Percentiles rank a stretch among this genome's conserved stretches.
phyloP scores from a whole-genome alignment of 2,113 vertebrate species.

The Todiramphus saurophagus region DNA sequence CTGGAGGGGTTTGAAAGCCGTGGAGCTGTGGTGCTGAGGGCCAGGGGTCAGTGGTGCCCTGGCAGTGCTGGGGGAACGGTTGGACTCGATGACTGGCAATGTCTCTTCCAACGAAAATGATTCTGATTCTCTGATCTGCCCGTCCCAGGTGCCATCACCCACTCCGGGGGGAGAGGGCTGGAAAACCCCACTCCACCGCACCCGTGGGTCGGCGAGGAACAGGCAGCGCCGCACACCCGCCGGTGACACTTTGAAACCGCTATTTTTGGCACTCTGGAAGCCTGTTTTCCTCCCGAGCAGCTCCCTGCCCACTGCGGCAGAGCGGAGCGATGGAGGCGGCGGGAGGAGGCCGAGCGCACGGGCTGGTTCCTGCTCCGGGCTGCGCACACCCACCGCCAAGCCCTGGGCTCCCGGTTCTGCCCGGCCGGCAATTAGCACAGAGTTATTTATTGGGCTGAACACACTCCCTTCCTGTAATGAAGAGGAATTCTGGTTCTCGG shows the following conservation, averaged over 20 bases:
- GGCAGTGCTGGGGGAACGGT: too few species aligned
- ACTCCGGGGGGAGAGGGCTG: accelerated
- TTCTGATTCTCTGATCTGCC: not conserved
- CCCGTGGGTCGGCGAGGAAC: accelerated
- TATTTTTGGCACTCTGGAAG: not conserved
- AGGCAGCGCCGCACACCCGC: accelerated
- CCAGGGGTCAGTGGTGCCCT: too few species aligned
- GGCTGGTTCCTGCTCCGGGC: not conserved
- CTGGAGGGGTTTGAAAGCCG: not conserved
- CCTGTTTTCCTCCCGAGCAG: not conserved
- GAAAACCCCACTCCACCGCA: accelerated
- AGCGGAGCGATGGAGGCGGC: not conserved
- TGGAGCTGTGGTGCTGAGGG: too few species aligned
- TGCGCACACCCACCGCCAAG: not conserved
- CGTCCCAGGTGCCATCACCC: not conserved
- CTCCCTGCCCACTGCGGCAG: accelerated
- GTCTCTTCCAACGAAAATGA: not conserved
- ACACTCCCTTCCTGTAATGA: constrained; percentile 17
- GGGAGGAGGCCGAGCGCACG: accelerated
- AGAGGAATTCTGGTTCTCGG: constrained; percentile 17
- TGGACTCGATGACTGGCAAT: not conserved
- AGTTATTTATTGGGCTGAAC: not conserved
- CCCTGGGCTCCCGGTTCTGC: not conserved
- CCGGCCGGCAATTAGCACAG: constrained; percentile 30
- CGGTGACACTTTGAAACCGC: accelerated